These are phyloP conservation scores for Cricetomys ansorgei DNA, from an alignment of 2,113 vertebrate genomes.

Conservation along the genomic window DNA sequence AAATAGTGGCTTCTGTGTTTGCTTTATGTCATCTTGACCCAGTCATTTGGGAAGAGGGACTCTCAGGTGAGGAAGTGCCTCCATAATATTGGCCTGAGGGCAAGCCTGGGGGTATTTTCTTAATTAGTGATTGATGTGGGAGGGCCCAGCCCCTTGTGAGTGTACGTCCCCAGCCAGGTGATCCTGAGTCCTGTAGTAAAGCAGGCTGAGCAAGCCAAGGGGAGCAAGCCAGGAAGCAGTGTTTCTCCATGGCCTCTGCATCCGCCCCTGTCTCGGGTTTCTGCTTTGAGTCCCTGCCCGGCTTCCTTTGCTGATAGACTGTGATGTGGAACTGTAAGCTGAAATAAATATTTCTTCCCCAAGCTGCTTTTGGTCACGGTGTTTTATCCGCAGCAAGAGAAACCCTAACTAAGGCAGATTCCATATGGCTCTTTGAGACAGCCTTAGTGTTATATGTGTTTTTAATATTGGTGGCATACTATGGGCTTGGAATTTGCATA, in stretches of 20 bases:
- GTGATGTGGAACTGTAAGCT: not conserved
- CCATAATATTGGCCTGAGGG: not conserved
- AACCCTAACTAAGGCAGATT: not conserved
- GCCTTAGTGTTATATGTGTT: not conserved
- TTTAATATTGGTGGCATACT: not conserved
- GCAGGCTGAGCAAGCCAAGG: not conserved
- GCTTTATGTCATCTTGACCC: not conserved
- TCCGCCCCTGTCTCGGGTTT: not conserved
- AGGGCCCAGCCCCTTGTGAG: not conserved
- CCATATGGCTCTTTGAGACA: not conserved
- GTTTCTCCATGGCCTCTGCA: not conserved
- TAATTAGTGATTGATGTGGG: not conserved
- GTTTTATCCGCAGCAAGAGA: not conserved
- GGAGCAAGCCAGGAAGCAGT: not conserved
- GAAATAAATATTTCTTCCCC: too few species aligned
- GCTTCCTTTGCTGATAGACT: not conserved
- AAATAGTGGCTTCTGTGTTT: not conserved
- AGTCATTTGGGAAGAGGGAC: not conserved
- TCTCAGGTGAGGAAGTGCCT: not conserved
- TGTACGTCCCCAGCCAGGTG: not conserved
- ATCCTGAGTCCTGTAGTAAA: not conserved
- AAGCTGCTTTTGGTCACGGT: not conserved
- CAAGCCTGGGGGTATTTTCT: not conserved
- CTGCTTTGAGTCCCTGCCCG: not conserved
- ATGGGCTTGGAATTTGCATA: not conserved